Conservation (phyloP, 2,113 vertebrate species). For the Nothocercus nigrocapillus region DNA sequence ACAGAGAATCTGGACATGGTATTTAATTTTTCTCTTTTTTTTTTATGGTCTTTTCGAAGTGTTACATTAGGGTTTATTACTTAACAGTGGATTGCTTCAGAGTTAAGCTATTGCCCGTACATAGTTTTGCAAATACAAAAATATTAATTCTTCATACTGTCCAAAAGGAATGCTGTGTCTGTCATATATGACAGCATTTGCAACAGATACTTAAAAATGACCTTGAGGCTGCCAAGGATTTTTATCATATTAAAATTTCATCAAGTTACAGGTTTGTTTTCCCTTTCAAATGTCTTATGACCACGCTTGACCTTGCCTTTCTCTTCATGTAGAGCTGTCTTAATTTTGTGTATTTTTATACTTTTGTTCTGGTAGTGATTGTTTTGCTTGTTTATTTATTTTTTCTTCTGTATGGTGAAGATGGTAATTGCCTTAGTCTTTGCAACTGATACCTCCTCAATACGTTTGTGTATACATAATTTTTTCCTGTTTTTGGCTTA, state of each 20-base stretch:
- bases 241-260: neutral
- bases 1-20: neutral
- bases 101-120: fast-evolving
- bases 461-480: neutral
- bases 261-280: neutral
- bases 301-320: neutral
- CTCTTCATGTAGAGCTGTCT: neutral
- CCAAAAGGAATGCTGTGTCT: neutral
- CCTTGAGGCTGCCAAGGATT: neutral
- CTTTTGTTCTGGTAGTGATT: neutral
- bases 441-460: fast-evolving
- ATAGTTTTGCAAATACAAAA: neutral
- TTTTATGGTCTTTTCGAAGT: neutral
- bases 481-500: neutral
- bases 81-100: neutral
- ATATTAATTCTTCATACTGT: fast-evolving
- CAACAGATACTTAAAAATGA: neutral
- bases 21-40: neutral
- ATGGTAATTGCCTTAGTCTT: neutral
- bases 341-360: neutral
- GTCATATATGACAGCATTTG: neutral
- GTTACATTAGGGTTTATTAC: fast-evolving
- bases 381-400: neutral
- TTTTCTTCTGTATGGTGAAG: neutral
- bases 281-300: neutral